Base-by-base conservation (phyloP, 2,888 invertebrate species). In the Brenthis ino region DNA sequence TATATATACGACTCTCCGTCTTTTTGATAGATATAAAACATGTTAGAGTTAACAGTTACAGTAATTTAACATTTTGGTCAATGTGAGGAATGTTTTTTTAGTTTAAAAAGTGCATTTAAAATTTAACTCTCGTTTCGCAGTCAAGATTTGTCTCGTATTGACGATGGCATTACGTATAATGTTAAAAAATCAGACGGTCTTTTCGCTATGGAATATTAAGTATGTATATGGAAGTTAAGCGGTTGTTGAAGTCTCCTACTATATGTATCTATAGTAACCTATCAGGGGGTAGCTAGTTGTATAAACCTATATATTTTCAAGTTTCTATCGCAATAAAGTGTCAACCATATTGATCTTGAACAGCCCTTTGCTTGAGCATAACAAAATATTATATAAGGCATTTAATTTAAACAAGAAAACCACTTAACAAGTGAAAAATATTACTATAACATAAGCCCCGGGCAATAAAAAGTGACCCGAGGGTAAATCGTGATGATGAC, bases 401-500 rank as follows among this genome's bases (percentile, higher is more conserved):
- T n/a, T 53, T 8, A n/a, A 14, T 47, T 14, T 13, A 24, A 20
- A 58, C 47, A 58, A 24, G 6, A n/a, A 12, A n/a, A 48, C 20
- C 24, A 47, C 24, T 58, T 48, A 58, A n/a, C 4, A 63, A 63
- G 37, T 37, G 37, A 37, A 63, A 20, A 43, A 53, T 43, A 54
- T 13, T 20, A 16, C 51, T 53, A 54, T 63, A 54, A 24, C 16
- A 54, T 43, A 60, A 60, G 54, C 33, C 51, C 37, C 50, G 53
- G 16, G 43, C 53, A 63, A 53, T 53, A 71, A 71, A 74, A 70
- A 71, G 71, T 79, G 78, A 79, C 79, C 83, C 72, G 14, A 58
- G 77, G 84, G 82, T 77, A 78, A 83, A 77, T 85, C 85, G 85
- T 86, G 85, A 83, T 76, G 78, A 80, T 82, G 83, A 82, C 77